Evolutionary conservation across 2,888 invertebrate species (phyloP).

Genomic region (Linnaemya vulpina): DNA sequence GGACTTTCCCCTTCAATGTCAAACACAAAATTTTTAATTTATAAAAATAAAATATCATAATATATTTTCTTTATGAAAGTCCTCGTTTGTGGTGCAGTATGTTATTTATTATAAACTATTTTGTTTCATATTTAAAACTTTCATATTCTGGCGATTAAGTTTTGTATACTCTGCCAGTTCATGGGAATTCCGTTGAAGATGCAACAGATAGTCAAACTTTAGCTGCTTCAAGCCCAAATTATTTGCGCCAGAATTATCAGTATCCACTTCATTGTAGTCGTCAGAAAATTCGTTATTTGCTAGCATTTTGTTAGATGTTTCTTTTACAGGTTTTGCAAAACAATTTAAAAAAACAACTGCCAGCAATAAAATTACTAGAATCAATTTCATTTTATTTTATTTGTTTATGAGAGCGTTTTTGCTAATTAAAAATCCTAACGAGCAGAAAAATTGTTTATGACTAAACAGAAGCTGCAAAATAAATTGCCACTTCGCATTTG

Average conservation of each 20-base stretch:
- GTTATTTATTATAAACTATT: neutral
- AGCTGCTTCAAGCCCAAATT: neutral
- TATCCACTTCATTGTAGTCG: constrained; percentile 33
- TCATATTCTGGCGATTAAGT: neutral
- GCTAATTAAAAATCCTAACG: neutral
- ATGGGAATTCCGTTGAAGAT: neutral
- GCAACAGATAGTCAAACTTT: constrained; percentile 27
- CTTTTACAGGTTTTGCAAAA: neutral
- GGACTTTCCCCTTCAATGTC: no score
- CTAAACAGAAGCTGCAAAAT: neutral
- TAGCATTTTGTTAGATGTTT: neutral
- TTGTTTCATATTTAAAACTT: neutral
- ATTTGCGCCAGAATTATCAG: neutral
- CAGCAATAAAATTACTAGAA: neutral
- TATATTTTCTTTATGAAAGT: no score
- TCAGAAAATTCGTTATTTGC: constrained; percentile 7
- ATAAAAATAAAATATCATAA: no score
- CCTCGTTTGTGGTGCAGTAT: no score
- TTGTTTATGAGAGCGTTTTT: neutral
- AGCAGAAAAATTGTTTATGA: neutral
- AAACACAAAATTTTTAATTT: no score
- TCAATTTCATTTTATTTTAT: constrained; percentile 11
- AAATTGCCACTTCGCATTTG: neutral
- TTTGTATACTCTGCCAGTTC: constrained; percentile 19
- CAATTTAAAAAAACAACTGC: neutral